Evolutionary conservation across 2,797 vertebrate species (phyloP).

Genomic region (Danionella dracula): DNA sequence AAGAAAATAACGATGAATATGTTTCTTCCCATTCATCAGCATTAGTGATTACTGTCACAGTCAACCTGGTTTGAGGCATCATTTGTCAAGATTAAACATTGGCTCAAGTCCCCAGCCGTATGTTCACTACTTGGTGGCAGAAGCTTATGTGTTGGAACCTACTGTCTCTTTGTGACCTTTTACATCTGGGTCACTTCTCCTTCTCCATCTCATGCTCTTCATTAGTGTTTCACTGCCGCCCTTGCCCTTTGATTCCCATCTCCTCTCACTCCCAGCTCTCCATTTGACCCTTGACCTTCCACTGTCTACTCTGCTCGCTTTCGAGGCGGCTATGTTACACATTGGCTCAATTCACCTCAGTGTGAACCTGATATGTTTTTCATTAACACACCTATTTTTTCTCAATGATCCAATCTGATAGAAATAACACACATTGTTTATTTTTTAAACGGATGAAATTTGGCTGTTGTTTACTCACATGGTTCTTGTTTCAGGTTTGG

Average conservation of each 20-base stretch:
- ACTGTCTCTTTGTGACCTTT: slow-evolving; percentile 12
- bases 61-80: too few species aligned
- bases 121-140: slow-evolving; percentile 1
- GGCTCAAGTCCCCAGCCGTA: neutral
- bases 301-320: slow-evolving; percentile 41
- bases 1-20: too few species aligned
- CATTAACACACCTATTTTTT: slow-evolving; percentile 51
- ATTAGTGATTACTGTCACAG: too few species aligned
- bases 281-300: slow-evolving; percentile 54
- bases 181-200: slow-evolving; percentile 13
- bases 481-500: too few species aligned
- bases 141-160: neutral
- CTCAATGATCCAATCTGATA: slow-evolving; percentile 29
- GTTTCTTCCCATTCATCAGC: too few species aligned
- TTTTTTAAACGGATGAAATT: too few species aligned
- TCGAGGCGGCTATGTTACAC: slow-evolving; percentile 59
- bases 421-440: slow-evolving; percentile 34
- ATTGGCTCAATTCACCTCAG: slow-evolving; percentile 64
- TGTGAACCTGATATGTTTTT: slow-evolving; percentile 64
- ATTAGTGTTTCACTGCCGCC: slow-evolving; percentile 16
- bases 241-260: slow-evolving; percentile 45
- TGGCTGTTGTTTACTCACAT: too few species aligned
- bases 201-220: neutral
- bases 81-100: neutral
- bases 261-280: slow-evolving; percentile 43